phyloP scores from a whole-genome alignment of 2,113 vertebrate species.

The Mesitornis unicolor region DNA sequence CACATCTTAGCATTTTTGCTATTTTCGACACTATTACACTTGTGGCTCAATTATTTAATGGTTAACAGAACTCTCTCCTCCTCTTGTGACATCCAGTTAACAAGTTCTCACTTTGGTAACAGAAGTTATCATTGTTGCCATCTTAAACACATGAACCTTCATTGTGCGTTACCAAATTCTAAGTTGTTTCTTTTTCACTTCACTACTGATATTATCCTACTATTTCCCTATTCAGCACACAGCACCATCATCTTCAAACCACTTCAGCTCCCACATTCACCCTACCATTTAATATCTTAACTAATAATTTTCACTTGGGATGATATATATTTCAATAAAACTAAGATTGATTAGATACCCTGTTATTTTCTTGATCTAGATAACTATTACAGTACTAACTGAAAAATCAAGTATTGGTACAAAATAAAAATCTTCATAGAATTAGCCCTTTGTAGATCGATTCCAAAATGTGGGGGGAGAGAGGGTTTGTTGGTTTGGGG shows the following conservation, averaged over 20 bases:
- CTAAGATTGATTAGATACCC: background rate
- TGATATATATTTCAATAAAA: background rate
- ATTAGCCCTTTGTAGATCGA: background rate
- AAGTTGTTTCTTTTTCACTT: background rate
- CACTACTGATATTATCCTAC: too few species aligned
- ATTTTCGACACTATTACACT: background rate
- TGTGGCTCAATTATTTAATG: background rate
- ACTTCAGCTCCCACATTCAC: background rate
- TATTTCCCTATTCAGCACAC: background rate
- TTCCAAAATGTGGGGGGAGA: background rate
- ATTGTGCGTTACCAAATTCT: background rate
- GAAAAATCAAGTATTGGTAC: background rate
- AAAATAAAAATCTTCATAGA: background rate
- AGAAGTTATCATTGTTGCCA: background rate
- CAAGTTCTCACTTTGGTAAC: background rate
- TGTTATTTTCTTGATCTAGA: background rate
- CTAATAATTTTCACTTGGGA: background rate
- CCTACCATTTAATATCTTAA: background rate
- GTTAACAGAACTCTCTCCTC: background rate
- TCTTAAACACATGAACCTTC: background rate
- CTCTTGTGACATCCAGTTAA: background rate
- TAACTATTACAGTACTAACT: background rate
- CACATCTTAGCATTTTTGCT: background rate
- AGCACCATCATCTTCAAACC: background rate
- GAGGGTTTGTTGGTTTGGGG: too few species aligned